A percentile compares a stretch with the other conserved stretches of the same genome.
phyloP scores from a whole-genome alignment of 2,113 vertebrate species.

The Channa argus region DNA sequence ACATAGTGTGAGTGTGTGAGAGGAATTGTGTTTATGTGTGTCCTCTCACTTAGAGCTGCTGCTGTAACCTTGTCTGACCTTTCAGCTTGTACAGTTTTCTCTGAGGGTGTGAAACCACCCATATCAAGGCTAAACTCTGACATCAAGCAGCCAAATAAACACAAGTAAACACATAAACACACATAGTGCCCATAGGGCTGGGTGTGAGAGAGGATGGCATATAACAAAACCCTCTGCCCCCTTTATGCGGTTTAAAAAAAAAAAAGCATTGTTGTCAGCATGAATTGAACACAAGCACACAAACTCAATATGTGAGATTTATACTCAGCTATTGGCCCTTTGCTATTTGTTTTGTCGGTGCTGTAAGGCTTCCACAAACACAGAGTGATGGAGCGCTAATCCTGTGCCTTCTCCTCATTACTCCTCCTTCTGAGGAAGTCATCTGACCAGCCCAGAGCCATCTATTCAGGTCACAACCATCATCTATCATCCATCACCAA shows the following conservation, averaged over 20 bases:
- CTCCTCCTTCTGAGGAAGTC: slow-evolving; percentile 69
- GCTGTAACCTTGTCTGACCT: slow-evolving; percentile 56
- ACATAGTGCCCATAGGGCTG: slow-evolving; percentile 19
- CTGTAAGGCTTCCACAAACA: slow-evolving; percentile 61
- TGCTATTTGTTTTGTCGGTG: slow-evolving; percentile 61
- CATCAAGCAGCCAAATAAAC: slow-evolving; percentile 47
- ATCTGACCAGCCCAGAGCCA: slow-evolving; percentile 61
- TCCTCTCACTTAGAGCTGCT: slow-evolving; percentile 42
- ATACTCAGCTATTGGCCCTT: slow-evolving; percentile 16
- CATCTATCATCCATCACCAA: slow-evolving; percentile 72
- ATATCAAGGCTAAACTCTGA: slow-evolving; percentile 33
- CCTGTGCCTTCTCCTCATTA: slow-evolving; percentile 66
- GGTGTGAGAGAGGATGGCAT: slow-evolving; percentile 27
- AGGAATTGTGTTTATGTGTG: slow-evolving; percentile 30
- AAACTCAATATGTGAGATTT: slow-evolving; percentile 37
- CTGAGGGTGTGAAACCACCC: slow-evolving; percentile 43
- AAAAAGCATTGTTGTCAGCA: not conserved
- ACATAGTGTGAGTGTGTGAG: slow-evolving; percentile 23
- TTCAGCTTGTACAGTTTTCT: slow-evolving; percentile 42
- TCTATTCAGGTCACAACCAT: slow-evolving; percentile 76
- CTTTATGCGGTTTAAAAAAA: slow-evolving; percentile 12
- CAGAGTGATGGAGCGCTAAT: slow-evolving; percentile 68
- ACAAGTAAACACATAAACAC: slow-evolving; percentile 51
- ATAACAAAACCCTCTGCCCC: not conserved
- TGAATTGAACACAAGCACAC: slow-evolving; percentile 11